Base-by-base conservation (phyloP, 2,797 vertebrate species). In the Aplochiton taeniatus region DNA sequence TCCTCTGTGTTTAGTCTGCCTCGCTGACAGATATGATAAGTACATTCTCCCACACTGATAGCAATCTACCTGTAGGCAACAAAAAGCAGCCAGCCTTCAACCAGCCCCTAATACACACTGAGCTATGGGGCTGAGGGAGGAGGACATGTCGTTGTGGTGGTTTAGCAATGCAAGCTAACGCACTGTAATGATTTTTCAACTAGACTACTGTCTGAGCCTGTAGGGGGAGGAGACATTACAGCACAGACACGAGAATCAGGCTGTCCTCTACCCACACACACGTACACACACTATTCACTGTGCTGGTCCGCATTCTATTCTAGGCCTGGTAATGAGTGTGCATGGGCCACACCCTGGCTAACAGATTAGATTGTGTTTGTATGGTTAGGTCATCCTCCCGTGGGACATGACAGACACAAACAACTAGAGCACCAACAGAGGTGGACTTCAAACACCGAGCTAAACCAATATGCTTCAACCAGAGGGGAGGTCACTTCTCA, bases 11-110 rank as follows among this genome's bases (percentile, higher is more conserved):
- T 58, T 60, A 42, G 45, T 31, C 65, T 65, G 54, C 65, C 19
- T 65, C 18, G 58, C 8, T 83, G 73, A 81, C 76, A 79, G 68
- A 78, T 19, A 46, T 64, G 68, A 71, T 68, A 57, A 71, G 65
- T 74, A 59, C 55, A 66, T 65, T 68, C 59, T 72, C 51, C 57
- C 65, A 42, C 31, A 42, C 46, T 60, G 72, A 85, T 73, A 49
- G 42, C 31, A 73, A 81, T 74, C 16, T 65, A 75, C 60, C 67
- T 70, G 64, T 71, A 70, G 77, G 76, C 43, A 50, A 68, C 48
- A 55, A 66, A 57, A 66, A 79, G 65, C 53, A 76, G 66, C 51
- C 69, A 70, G 58, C 63, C 48, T 59, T 50, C 46, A n/a, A 68
- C 59, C 50, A 43, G 42, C 57, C 50, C 50, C 31, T 53, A 70